Base-by-base conservation (phyloP, 1,140 invertebrate genomes). In the Leguminivora glycinivorella region DNA sequence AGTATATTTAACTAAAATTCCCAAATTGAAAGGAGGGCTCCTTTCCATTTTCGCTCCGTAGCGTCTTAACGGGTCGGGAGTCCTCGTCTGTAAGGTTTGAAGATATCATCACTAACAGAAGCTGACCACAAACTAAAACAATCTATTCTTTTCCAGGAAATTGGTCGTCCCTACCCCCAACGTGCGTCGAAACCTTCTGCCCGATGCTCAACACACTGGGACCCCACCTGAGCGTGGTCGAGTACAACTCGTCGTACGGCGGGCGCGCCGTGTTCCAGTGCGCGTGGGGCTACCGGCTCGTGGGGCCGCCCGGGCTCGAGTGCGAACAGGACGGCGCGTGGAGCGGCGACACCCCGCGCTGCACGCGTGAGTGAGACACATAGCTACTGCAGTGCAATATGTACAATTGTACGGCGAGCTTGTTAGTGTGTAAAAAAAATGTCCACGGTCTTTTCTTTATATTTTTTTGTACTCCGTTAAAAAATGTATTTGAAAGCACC, bases 181-280 rank as follows among this genome's bases (percentile, higher is more conserved):
- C 85, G 43, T 97, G 96, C 85, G 93, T 94, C 79, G 93, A 94
- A 72, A 95, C 96, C 7, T 92, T 94, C 66, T 97, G 96, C 86
- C 95, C 96, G 3, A 80, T 92, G 22, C 85, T 96, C 52, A 92
- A 91, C 17, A 79, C 92, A 26, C 91, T 94, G 24, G 92, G 92
- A 66, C 87, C 91, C 1, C 93, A 93, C 75, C 78, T 93, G 26
- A 92, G 87, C 73, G 87, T 93, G 40, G 90, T 93, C 19, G 93
- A 94, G 75, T 88, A 93, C 72, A 93, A 93, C 80, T 90, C 93
- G 19, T 93, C 93, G 74, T 92, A 89, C 68, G 93, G 93, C 73
- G 93, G 95, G n/a, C 92, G 93, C 68, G 96, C 95, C 4, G 93
- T 95, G 24, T 97, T 97, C 89, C 94, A 94, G 60, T 98, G 97